Evolutionary conservation across 37 sponge, comb jelly and placozoan species (phyloP), one percentile per base, ranked within the genome.

Genomic region (Agelas oroides): DNA sequence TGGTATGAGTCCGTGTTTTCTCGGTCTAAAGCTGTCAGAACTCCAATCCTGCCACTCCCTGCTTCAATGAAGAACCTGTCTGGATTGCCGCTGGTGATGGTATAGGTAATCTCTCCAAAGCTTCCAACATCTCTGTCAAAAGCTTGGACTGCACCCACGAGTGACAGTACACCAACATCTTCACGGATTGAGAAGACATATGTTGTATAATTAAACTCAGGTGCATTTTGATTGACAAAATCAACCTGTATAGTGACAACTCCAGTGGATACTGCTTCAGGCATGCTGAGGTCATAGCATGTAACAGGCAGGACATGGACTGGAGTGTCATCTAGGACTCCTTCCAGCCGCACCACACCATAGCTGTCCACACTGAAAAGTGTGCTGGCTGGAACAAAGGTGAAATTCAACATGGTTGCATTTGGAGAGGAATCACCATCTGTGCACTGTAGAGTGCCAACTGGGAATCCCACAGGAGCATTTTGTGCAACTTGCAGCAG

Each of bases 41-140:
- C 67, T 37, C 84, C 81, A n/a, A 94, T 90, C 13, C 75, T 52
- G 2, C 94, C 94, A 53, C 75, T 77, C 27, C 55, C 30, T 27
- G 87, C 35, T 25, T 94, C 77, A 5, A 94, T 82, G 59, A 77
- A 89, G 36, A 90, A 94, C 46, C 90, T 76, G 56, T 82, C 80
- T 52, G 68, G 67, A 71, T 94, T 86, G 18, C 91, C 94, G 39
- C 38, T 79, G 21, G 40, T 12, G 15, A 94, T 90, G 27, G 75
- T 25, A 41, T 94, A 94, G 14, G 70, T 37, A n/a, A 94, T 17
- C 36, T 90, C 72, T 40, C 89, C 91, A 74, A 80, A 87, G 65
- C 84, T 87, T 1, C 92, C 92, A 6, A 90, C 73, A 67, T 94
- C 95, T n/a, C 41, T 46, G 33, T 94, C 95, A 12, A 68, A 81